Evolutionary conservation across 2,113 vertebrate species (phyloP), one percentile per base, ranked within the genome.

Genomic region (Rhinichthys klamathensis): DNA sequence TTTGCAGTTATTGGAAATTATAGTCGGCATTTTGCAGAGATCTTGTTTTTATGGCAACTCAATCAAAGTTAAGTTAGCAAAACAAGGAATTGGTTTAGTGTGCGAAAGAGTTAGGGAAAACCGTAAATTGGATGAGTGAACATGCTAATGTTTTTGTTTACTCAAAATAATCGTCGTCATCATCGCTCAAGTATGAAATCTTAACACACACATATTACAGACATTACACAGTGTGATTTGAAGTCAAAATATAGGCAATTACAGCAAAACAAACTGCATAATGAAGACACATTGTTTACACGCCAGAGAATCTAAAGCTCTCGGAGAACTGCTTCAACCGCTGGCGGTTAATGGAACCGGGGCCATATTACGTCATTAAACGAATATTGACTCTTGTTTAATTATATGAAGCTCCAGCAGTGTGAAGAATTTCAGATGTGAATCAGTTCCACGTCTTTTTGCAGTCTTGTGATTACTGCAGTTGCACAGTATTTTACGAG

Each of bases 121-220:
- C 18, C 38, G 41, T 69, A 77, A 67, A 81, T 56, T 54, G 80
- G 35, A 41, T 82, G 60, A 27, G 38, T 81, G 35, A 76, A 86
- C 35, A 82, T 58, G 18, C 61, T 77, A 67, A 82, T 86, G 60
- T 70, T 61, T 70, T 86, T 83, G 60, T 67, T 82, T 82, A 86
- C 72, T 67, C 56, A 58, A 76, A 74, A 86, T 25, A 60, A 75
- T 75, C 38, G 61, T 79, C 6, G 38, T 18, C 77, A 85, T 80
- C 67, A 76, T 58, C 79, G 15, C 80, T 86, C 85, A 83, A 86
- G 80, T 73, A 86, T 86, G 46, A 82, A 86, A 74, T 73, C 69
- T n/a, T 78, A 78, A 44, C 38, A 49, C 30, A 44, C 85, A 49
- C 46, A 69, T 82, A 69, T 70, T 65, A 86, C 32, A 41, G 63